Evolutionary conservation across 2,113 vertebrate genomes (phyloP), one percentile per base, ranked within the genome.

Genomic region (Corythoichthys haematopterus): DNA sequence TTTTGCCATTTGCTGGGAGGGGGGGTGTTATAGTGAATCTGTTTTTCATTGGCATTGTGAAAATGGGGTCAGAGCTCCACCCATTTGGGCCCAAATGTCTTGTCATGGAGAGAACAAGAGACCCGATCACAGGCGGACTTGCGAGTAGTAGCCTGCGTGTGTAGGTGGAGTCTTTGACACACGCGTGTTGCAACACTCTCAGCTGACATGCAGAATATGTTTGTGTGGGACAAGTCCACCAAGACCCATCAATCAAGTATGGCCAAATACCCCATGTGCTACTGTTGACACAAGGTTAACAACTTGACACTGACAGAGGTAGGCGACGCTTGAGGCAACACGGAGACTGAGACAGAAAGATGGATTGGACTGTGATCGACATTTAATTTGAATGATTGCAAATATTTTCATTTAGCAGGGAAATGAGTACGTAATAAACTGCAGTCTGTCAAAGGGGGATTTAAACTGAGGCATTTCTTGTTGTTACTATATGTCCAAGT

Each of bases 281-380:
- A 65, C 89, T 87, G 89, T 85, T 92, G 91, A 93, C 92, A 88
- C 8, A 83, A 79, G 92, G 92, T 93, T 93, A 93, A 93, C 92
- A 92, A 92, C 92, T 91, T 91, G 91, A 91, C 92, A 92, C 89
- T 89, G 88, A 90, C 87, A 75, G 86, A 86, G 83, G 84, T 85
- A 87, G 80, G 87, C 76, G 83, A 82, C 78, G 84, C 82, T 80
- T 10, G 56, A 46, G 57, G 85, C 77, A 78, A 76, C 77, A 75
- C 51, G 53, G 64, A 77, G 63, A 55, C 48, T 9, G 71, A 71
- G 83, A 80, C 60, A 71, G 64, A 78, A 85, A 87, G 81, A 87
- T 82, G 80, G 84, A 87, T 79, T 85, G 83, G 85, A 68, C 48
- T 45, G 63, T 85, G 86, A 89, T 87, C 77, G 85, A 87, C 85